Percentiles rank a stretch among this genome's conserved stretches.
Evolutionary conservation across 2,113 vertebrate species (phyloP).

Genomic region (Hypomesus transpacificus): DNA sequence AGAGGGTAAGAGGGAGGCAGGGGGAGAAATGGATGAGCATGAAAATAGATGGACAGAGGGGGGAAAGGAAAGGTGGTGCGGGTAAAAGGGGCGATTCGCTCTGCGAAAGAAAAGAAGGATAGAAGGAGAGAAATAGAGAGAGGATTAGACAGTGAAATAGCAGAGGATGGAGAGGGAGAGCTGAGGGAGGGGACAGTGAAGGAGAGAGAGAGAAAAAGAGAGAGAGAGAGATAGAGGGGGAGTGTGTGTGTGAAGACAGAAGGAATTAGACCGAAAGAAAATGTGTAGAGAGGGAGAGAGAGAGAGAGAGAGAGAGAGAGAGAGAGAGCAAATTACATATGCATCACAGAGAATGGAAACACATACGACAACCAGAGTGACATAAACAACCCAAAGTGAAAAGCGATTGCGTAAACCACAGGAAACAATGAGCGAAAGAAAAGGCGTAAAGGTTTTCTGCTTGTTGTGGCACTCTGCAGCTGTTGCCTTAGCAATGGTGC

Average conservation of each 20-base stretch:
- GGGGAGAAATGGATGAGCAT: conserved; percentile 23
- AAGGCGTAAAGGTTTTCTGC: conserved; percentile 49
- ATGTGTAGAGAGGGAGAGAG: conserved; percentile 50
- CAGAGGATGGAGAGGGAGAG: conserved; percentile 55
- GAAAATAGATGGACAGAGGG: conserved; percentile 47
- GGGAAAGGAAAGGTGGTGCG: conserved; percentile 46
- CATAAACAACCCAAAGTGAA: conserved; percentile 20
- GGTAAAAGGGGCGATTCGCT: conserved; percentile 41
- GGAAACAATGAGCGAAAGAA: conserved; percentile 34
- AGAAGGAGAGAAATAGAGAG: conserved; percentile 55
- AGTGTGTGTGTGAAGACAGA: conserved; percentile 55
- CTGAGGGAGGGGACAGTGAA: conserved; percentile 53
- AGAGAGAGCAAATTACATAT: conserved; percentile 69
- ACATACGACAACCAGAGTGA: conserved; percentile 37
- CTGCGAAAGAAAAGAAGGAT: conserved; percentile 51
- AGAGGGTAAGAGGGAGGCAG: conserved; percentile 24
- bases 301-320: conserved; percentile 42
- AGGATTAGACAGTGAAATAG: conserved; percentile 48
- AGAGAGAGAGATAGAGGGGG: conserved; percentile 8
- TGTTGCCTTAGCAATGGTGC: conserved; percentile 77
- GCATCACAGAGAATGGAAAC: conserved; percentile 55
- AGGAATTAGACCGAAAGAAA: conserved; percentile 67
- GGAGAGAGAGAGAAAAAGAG: conserved; percentile 39
- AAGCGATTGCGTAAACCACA: conserved; percentile 8
- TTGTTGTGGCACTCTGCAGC: conserved; percentile 71